These are phyloP conservation scores for Drosophila neocordata DNA, from an alignment of 1,140 invertebrate species.

Conservation along the genomic window DNA sequence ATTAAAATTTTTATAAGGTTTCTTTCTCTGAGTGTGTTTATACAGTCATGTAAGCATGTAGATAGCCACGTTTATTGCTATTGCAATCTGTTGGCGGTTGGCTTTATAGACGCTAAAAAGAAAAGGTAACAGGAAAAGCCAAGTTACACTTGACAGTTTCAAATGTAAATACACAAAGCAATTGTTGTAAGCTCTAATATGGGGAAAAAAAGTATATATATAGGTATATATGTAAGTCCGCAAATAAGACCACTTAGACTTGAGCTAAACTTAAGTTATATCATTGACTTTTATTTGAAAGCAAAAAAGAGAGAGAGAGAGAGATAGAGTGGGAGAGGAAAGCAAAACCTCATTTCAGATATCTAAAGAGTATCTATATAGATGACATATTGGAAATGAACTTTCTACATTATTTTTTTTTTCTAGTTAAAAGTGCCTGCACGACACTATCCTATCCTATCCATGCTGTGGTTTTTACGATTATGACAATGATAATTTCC, in stretches of 20 bases:
- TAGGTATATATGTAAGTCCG: background rate
- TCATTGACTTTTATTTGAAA: background rate
- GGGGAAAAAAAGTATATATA: background rate
- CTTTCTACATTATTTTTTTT: background rate
- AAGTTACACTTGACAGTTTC: constrained; percentile 17
- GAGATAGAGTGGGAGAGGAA: background rate
- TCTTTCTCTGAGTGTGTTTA: background rate
- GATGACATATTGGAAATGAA: constrained; percentile 2
- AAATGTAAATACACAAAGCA: background rate
- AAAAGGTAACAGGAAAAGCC: constrained; percentile 29
- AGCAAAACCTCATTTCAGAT: no score
- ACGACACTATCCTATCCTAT: background rate
- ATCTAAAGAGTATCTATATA: background rate
- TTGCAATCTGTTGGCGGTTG: constrained; percentile 57
- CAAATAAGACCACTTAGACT: background rate
- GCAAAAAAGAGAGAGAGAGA: no score
- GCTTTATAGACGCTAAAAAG: constrained; percentile 61
- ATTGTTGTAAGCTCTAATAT: background rate
- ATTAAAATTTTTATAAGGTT: no score
- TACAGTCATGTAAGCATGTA: constrained; percentile 24
- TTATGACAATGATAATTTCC: constrained; percentile 73
- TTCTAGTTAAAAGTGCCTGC: background rate
- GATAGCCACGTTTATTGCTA: constrained; percentile 43
- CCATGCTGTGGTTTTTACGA: constrained; percentile 58
- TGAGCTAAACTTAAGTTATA: background rate